Evolutionary conservation across 2,888 invertebrate species (phyloP).

Genomic region (Andrena minutula): DNA sequence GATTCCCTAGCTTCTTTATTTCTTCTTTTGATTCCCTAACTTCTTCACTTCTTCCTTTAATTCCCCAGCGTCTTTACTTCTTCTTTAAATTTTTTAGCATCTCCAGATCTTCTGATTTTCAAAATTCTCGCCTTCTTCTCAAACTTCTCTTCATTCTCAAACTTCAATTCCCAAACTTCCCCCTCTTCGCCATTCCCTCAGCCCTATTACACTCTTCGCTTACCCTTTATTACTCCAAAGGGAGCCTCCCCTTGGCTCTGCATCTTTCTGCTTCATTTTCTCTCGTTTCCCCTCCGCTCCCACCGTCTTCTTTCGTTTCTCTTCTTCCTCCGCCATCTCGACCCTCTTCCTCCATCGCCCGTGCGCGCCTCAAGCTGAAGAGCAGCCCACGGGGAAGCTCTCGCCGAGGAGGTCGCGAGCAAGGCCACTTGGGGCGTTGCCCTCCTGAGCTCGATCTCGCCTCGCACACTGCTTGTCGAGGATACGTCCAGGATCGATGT

Average conservation of each 20-base stretch:
- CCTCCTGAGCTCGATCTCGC: slow-evolving; percentile 75
- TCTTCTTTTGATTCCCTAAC: too few relatives aligned
- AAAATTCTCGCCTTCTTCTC: too few relatives aligned
- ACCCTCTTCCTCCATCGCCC: slow-evolving; percentile 25
- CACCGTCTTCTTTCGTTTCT: slow-evolving; percentile 3
- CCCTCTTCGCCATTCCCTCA: too few relatives aligned
- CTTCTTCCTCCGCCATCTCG: slow-evolving; percentile 7
- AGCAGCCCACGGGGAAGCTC: slow-evolving; percentile 56
- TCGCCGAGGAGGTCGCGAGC: slow-evolving; percentile 82
- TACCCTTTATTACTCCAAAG: too few relatives aligned
- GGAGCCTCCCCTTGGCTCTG: neutral
- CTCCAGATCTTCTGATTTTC: too few relatives aligned
- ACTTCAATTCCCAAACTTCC: too few relatives aligned
- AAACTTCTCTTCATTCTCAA: too few relatives aligned
- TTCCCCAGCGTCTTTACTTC: too few relatives aligned
- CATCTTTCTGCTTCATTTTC: neutral
- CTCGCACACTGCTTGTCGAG: slow-evolving; percentile 23
- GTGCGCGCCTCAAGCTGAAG: slow-evolving; percentile 30
- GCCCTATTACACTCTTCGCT: too few relatives aligned
- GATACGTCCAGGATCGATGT: slow-evolving; percentile 31
- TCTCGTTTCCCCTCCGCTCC: neutral
- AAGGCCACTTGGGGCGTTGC: slow-evolving; percentile 84
- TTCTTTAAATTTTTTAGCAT: too few relatives aligned
- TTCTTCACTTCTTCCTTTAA: too few relatives aligned
- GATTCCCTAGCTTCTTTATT: too few relatives aligned